Evolutionary conservation across 2,888 invertebrate species (phyloP).

Genomic region (Argyresthia albistria): DNA sequence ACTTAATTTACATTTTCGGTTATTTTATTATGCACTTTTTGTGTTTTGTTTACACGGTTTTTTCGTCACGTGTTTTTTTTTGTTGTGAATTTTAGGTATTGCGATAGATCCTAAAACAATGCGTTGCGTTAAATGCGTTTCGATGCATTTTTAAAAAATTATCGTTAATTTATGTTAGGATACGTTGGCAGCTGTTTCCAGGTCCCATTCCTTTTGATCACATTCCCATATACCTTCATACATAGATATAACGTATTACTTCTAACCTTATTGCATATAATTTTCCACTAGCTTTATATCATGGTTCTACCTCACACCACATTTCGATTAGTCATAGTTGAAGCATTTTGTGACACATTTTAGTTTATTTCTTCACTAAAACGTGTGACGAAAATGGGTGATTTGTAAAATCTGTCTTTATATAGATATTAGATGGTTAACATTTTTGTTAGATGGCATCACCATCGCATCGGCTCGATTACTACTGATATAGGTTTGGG

Average conservation of each 20-base stretch:
- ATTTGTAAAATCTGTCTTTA: constrained; percentile 20
- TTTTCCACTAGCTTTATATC: constrained; percentile 36
- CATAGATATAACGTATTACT: background rate
- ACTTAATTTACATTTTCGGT: constrained; percentile 34
- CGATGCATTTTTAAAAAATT: constrained; percentile 10
- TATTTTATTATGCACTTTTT: constrained; percentile 54
- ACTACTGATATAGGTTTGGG: constrained; percentile 42
- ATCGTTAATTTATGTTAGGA: background rate
- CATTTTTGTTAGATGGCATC: constrained; percentile 14
- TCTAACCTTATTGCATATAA: constrained; percentile 5
- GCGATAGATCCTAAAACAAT: too few species aligned
- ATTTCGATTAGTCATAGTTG: constrained; percentile 27
- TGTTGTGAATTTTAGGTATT: constrained; percentile 15
- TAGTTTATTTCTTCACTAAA: background rate
- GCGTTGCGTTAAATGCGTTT: constrained; percentile 28
- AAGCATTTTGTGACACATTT: background rate
- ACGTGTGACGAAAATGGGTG: constrained; percentile 24
- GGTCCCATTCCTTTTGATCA: background rate
- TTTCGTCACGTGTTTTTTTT: constrained; percentile 25
- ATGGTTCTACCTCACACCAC: constrained; percentile 56
- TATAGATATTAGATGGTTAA: constrained; percentile 11
- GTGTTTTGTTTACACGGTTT: constrained; percentile 22
- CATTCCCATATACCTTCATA: background rate
- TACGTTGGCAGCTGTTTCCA: background rate
- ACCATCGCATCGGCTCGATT: constrained; percentile 1